A percentile compares a stretch with the other conserved stretches of the same genome.
phyloP scores from a whole-genome alignment of 2,113 vertebrate genomes.

The Gulo gulo region DNA sequence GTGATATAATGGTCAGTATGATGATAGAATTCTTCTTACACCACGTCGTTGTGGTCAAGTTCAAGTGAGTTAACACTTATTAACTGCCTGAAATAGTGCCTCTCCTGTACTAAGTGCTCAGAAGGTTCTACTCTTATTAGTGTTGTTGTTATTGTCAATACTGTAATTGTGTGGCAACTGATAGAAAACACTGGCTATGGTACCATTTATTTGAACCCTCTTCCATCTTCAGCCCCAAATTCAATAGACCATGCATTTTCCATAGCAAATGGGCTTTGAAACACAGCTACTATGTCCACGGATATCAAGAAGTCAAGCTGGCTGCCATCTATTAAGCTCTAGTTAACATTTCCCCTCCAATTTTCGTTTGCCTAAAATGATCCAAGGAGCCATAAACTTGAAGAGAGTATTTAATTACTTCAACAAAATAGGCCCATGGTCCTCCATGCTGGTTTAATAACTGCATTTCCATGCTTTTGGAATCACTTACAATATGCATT shows the following conservation, averaged over 20 bases:
- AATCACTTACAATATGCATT: slow-evolving; percentile 43
- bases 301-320: neutral
- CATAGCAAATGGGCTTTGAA: neutral
- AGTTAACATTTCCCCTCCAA: neutral
- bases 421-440: neutral
- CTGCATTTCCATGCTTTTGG: neutral
- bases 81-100: neutral
- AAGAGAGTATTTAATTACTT: slow-evolving; percentile 45
- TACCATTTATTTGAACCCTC: neutral
- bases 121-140: neutral
- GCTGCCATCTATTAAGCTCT: neutral
- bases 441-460: slow-evolving; percentile 46
- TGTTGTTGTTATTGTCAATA: neutral
- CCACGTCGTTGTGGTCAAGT: neutral
- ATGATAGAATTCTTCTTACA: neutral
- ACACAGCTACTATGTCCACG: neutral
- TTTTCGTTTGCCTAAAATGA: slow-evolving; percentile 37
- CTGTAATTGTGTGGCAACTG: neutral
- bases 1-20: neutral
- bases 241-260: neutral
- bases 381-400: slow-evolving; percentile 14
- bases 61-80: neutral
- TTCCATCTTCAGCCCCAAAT: neutral
- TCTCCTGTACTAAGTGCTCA: neutral
- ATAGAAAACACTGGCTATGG: neutral